phyloP scores from a whole-genome alignment of 2,888 invertebrate genomes.

The Lissocephala sabroskyi region DNA sequence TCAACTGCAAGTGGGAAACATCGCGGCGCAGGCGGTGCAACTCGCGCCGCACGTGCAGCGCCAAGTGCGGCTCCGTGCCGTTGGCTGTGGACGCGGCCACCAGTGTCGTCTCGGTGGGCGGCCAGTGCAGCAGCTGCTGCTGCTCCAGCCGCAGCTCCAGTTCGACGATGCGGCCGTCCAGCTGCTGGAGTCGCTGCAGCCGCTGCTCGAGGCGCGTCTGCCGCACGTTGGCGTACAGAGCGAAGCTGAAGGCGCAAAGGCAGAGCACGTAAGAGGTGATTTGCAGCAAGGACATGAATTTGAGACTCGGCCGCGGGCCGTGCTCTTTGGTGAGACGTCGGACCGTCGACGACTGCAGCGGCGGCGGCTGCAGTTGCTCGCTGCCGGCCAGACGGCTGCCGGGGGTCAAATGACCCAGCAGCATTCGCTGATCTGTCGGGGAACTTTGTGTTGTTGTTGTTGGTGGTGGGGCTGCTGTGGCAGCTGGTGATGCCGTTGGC shows the following conservation, averaged over 20 bases:
- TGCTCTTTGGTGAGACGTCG: conserved; percentile 30
- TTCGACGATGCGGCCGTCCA: conserved; percentile 70
- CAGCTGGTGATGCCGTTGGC: conserved; percentile 29
- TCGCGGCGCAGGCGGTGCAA: conserved; percentile 71
- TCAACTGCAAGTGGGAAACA: conserved; percentile 71
- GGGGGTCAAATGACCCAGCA: conserved; percentile 36
- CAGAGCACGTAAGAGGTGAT: conserved; percentile 70
- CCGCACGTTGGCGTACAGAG: conserved; percentile 70
- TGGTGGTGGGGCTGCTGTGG: conserved; percentile 10
- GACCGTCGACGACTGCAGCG: background rate
- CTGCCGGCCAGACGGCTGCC: conserved; percentile 12
- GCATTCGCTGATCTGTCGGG: conserved; percentile 40
- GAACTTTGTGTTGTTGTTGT: conserved; percentile 13
- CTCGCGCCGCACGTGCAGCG: conserved; percentile 68
- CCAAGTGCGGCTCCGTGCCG: conserved; percentile 41
- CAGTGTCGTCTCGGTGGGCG: conserved; percentile 42
- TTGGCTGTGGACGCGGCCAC: conserved; percentile 24
- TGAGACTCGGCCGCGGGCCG: conserved; percentile 35
- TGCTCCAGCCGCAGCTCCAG: conserved; percentile 66
- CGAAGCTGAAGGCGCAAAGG: conserved; percentile 70
- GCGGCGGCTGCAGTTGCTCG: conserved; percentile 31
- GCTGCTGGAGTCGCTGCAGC: conserved; percentile 66
- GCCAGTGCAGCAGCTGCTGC: conserved; percentile 52
- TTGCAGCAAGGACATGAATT: conserved; percentile 66
- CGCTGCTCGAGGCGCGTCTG: conserved; percentile 69